Evolutionary conservation across 2,113 vertebrate genomes (phyloP).

Genomic region (Thermophis baileyi): DNA sequence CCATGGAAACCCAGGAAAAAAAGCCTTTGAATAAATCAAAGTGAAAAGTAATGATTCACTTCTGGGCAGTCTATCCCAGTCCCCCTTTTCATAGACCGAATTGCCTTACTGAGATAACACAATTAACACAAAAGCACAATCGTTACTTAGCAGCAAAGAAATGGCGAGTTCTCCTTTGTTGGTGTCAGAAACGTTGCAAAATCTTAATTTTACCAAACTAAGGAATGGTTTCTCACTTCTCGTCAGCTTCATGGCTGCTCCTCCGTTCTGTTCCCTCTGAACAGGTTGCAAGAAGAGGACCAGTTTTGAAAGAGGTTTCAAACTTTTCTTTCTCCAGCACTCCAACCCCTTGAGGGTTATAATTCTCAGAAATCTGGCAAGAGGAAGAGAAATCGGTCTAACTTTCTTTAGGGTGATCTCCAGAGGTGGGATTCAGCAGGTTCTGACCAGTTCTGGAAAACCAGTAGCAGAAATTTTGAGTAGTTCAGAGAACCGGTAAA

Average conservation of each 20-base stretch:
- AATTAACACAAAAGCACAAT: not conserved
- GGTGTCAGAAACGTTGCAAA: not conserved
- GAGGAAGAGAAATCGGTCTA: not conserved
- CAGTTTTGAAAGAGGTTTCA: not conserved
- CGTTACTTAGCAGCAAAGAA: not conserved
- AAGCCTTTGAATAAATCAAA: not conserved
- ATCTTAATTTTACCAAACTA: not conserved
- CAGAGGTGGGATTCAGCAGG: no score
- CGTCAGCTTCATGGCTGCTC: not conserved
- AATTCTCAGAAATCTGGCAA: constrained; percentile 15
- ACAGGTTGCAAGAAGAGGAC: accelerated
- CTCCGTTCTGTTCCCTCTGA: not conserved
- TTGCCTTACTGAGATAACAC: not conserved
- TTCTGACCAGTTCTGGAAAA: no score
- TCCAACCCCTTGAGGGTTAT: not conserved
- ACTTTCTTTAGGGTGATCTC: not conserved
- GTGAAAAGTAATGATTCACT: not conserved
- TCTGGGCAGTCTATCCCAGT: not conserved
- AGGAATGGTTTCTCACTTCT: constrained; percentile 37
- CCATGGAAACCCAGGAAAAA: not conserved
- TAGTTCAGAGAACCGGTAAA: no score
- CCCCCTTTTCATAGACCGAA: not conserved
- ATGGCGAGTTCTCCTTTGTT: not conserved
- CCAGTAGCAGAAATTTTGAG: no score
- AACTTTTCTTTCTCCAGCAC: not conserved